phyloP scores from a whole-genome alignment of 2,888 invertebrate species.

The Diplazon laetatorius region DNA sequence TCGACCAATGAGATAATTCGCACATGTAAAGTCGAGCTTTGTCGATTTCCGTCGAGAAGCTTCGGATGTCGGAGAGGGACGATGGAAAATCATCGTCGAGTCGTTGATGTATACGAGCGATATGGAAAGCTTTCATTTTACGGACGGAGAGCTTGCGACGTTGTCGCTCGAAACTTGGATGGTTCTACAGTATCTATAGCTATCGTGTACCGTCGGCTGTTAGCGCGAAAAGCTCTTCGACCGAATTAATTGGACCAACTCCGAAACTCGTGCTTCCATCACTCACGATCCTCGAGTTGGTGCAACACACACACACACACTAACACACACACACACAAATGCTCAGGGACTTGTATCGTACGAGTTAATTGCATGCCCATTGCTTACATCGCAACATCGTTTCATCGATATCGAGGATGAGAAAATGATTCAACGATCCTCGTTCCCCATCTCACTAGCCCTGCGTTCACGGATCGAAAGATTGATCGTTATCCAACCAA shows the following conservation, averaged over 20 bases:
- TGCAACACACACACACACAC: not conserved
- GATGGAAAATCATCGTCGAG: not conserved
- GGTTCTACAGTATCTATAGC: no score
- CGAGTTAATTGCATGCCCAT: slow-evolving; percentile 22
- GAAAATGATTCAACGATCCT: no score
- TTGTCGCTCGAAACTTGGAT: slow-evolving; percentile 26
- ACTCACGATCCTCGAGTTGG: slow-evolving; percentile 4
- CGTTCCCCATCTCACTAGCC: no score
- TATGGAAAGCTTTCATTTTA: slow-evolving; percentile 25
- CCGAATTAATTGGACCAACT: slow-evolving; percentile 48
- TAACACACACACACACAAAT: not conserved
- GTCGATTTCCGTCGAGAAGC: not conserved
- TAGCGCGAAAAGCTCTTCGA: slow-evolving; percentile 36
- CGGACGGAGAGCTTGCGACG: slow-evolving; percentile 13
- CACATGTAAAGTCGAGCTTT: not conserved
- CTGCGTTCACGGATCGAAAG: no score
- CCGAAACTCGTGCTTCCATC: not conserved
- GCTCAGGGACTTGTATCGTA: slow-evolving; percentile 5
- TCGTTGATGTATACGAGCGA: slow-evolving; percentile 28
- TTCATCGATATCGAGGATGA: not conserved
- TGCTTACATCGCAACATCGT: not conserved
- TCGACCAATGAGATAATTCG: not conserved
- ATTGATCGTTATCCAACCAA: no score
- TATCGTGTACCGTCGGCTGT: slow-evolving; percentile 13
- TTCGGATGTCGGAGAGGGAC: not conserved